Base-by-base conservation (phyloP, 2,888 invertebrate species). In the Brenthis hecate region DNA sequence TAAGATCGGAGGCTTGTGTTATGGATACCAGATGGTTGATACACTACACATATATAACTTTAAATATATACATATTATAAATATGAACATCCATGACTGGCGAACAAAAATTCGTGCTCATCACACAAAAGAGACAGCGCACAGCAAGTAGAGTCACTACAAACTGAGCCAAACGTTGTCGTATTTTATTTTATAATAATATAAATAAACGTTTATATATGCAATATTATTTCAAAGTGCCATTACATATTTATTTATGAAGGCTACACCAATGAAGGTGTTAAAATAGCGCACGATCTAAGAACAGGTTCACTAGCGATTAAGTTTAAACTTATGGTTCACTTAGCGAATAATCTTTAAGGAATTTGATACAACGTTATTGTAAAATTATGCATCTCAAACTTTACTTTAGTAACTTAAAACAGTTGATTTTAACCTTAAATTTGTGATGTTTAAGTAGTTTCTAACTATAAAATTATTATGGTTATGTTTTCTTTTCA, bases 261-360 rank as follows among this genome's bases (percentile, higher is more conserved):
- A 53, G 51, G 36, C 36, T 43, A 11, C 36, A 43, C 36, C 36
- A 43, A 43, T 43, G 11, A 43, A 43, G 36, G 36, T 43, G 36
- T 43, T 53, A 53, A 53, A 16, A n/a, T 14, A 16, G 51, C 11
- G 16, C 11, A 53, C 51, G 16, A 61, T 19, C 36, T 43, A 11
- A 50, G 23, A 51, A 51, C 61, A 51, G 51, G 51, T 53, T 53
- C 5, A 6, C 55, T 14, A 50, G n/a, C 6, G 58, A 66, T 58
- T 75, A 75, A 77, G 75, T 53, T 50, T 65, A 72, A 73, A 77
- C 70, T 76, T 77, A 77, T 75, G 74, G 71, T 73, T 72, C 73
- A 73, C 68, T 71, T 70, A 65, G 69, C 61, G 65, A 64, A 65
- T 65, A 69, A 65, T 69, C 69, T 69, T 69, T 43, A 61, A 65